Percentiles rank a stretch among this genome's conserved stretches.
Evolutionary conservation across 2,888 invertebrate genomes (phyloP).

Genomic region (Xanthorhoe designata): DNA sequence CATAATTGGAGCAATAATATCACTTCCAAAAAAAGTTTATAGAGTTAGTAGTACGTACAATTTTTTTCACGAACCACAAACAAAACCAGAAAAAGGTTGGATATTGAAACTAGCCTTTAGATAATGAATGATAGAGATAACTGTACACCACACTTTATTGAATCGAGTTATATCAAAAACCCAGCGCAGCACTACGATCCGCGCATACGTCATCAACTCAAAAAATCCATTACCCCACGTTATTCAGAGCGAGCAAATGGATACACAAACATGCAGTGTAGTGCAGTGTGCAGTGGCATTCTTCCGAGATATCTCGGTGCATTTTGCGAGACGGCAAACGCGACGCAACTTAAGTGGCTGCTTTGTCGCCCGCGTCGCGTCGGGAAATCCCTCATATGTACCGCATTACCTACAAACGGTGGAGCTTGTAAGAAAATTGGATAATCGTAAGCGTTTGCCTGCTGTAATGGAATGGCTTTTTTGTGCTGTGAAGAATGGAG

Average conservation of each 20-base stretch:
- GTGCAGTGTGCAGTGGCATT: slow-evolving; percentile 52
- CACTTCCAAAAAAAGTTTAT: neutral
- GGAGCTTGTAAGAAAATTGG: slow-evolving; percentile 46
- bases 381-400: slow-evolving; percentile 62
- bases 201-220: slow-evolving; percentile 47
- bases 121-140: no score
- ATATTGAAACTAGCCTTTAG: no score
- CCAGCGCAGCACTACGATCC: slow-evolving; percentile 5
- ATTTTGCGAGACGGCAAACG: slow-evolving; percentile 66
- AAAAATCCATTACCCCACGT: slow-evolving; percentile 66
- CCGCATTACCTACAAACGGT: slow-evolving; percentile 53
- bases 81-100: no score
- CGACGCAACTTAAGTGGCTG: slow-evolving; percentile 65
- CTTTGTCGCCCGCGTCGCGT: slow-evolving; percentile 58
- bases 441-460: slow-evolving; percentile 44
- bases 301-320: slow-evolving; percentile 63
- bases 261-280: slow-evolving; percentile 69
- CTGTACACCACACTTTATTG: neutral
- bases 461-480: slow-evolving; percentile 36
- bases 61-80: neutral
- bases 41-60: neutral
- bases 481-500: slow-evolving; percentile 10
- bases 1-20: neutral
- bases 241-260: slow-evolving; percentile 68
- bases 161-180: slow-evolving; percentile 2